Percentiles rank a stretch among this genome's conserved stretches.
phyloP scores from a whole-genome alignment of 2,113 vertebrate genomes.

The Hiodon tergisus region DNA sequence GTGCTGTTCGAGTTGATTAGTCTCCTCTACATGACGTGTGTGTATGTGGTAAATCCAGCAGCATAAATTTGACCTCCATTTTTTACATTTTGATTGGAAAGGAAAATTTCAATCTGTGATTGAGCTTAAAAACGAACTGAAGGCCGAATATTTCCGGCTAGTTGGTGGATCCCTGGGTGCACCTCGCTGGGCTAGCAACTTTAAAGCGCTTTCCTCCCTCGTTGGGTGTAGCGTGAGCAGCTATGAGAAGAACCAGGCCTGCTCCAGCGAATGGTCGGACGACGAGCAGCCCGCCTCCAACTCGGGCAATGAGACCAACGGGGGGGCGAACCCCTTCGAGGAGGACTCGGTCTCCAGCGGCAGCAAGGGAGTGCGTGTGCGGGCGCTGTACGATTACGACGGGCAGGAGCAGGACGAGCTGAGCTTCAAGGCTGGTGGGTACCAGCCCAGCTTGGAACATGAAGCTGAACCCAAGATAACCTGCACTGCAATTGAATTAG shows the following conservation, averaged over 20 bases:
- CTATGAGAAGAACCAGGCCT: slow-evolving; percentile 80
- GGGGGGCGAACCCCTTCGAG: slow-evolving; percentile 79
- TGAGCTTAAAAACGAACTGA: too few species aligned
- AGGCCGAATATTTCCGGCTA: too few species aligned
- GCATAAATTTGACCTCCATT: too few species aligned
- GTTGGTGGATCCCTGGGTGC: too few species aligned
- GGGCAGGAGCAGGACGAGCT: slow-evolving; percentile 96
- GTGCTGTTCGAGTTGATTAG: too few species aligned
- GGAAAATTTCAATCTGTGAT: too few species aligned
- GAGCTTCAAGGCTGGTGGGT: slow-evolving; percentile 85
- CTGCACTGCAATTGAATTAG: neutral
- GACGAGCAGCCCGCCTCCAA: slow-evolving; percentile 76
- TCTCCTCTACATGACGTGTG: too few species aligned
- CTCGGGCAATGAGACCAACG: slow-evolving; percentile 78
- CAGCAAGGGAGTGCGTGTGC: slow-evolving; percentile 72
- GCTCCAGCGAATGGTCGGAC: slow-evolving; percentile 83
- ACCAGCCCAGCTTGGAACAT: neutral
- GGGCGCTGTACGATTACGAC: slow-evolving; percentile 88
- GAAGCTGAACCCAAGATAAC: neutral
- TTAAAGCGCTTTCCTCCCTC: neutral
- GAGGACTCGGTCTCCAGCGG: slow-evolving; percentile 59
- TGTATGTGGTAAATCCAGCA: too few species aligned
- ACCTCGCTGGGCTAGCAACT: neutral
- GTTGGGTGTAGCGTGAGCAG: slow-evolving; percentile 74
- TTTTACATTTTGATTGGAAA: too few species aligned